phyloP scores from a whole-genome alignment of 2,113 vertebrate species.

The Boleophthalmus pectinirostris region DNA sequence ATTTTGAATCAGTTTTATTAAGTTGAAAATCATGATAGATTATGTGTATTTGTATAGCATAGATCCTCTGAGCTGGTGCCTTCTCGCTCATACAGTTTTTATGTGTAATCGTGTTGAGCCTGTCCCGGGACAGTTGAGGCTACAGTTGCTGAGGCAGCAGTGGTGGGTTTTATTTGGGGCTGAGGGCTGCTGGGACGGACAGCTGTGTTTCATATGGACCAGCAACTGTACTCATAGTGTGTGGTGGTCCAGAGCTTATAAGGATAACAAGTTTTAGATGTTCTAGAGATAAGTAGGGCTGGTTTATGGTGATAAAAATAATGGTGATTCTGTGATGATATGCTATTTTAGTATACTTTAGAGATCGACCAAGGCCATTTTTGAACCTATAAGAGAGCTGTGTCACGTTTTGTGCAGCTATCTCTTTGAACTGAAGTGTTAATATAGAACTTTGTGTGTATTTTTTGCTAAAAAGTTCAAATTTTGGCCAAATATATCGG shows the following conservation, averaged over 20 bases:
- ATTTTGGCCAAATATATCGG: too few species aligned
- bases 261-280: neutral
- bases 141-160: slow-evolving; percentile 30
- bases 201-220: slow-evolving; percentile 22
- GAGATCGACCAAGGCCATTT: too few species aligned
- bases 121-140: slow-evolving; percentile 37
- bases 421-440: too few species aligned
- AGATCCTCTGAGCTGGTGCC: neutral
- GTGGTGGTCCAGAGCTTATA: neutral
- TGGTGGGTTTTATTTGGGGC: slow-evolving; percentile 6
- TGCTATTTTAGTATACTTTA: too few species aligned
- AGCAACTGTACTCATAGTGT: neutral
- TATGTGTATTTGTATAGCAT: neutral
- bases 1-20: neutral
- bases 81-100: neutral
- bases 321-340: too few species aligned
- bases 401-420: too few species aligned
- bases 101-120: neutral
- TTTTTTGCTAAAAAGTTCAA: too few species aligned
- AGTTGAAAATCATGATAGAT: too few species aligned
- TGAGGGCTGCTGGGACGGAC: slow-evolving; percentile 23
- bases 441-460: too few species aligned
- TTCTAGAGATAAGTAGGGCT: neutral
- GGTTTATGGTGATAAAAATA: too few species aligned
- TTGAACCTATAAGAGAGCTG: too few species aligned